phyloP scores from a whole-genome alignment of 1,140 invertebrate genomes.

The Eubasilissa regina region DNA sequence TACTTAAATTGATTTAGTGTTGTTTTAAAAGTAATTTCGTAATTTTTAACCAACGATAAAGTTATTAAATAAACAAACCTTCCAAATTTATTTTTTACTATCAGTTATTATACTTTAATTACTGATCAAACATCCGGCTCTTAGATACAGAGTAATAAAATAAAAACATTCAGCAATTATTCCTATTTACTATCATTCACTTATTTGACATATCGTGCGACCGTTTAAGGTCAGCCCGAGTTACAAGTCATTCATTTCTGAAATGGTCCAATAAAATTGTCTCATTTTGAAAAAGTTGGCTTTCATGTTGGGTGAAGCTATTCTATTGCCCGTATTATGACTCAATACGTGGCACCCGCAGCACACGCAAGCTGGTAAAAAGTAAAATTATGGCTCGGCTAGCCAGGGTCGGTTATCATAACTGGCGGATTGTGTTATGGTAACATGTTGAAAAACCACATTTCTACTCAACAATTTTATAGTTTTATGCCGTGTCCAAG shows the following conservation, averaged over 20 bases:
- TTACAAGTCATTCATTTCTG: conserved; percentile 43
- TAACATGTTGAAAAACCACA: conserved; percentile 10
- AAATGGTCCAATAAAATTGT: conserved; percentile 47
- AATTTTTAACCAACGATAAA: too few species aligned
- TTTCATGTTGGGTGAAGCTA: conserved; percentile 27
- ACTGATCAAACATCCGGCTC: too few species aligned
- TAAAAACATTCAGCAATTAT: too few species aligned
- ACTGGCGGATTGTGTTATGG: not conserved
- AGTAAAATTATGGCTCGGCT: conserved; percentile 24
- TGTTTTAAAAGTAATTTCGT: too few species aligned
- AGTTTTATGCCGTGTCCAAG: conserved; percentile 24
- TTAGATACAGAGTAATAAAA: too few species aligned
- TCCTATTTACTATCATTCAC: not conserved
- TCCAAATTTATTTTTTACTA: too few species aligned
- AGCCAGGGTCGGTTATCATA: not conserved
- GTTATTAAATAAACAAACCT: too few species aligned
- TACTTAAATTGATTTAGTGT: too few species aligned
- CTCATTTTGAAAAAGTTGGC: conserved; percentile 42
- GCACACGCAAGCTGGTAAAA: conserved; percentile 6
- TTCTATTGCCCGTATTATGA: conserved; percentile 40
- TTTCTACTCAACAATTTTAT: conserved; percentile 34
- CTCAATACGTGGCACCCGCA: conserved; percentile 39
- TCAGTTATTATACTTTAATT: too few species aligned
- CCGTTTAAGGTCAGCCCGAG: conserved; percentile 27
- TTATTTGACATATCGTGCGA: conserved; percentile 22